Base-by-base conservation (phyloP, 2,888 invertebrate species). In the Thecocarcelia acutangulata region DNA sequence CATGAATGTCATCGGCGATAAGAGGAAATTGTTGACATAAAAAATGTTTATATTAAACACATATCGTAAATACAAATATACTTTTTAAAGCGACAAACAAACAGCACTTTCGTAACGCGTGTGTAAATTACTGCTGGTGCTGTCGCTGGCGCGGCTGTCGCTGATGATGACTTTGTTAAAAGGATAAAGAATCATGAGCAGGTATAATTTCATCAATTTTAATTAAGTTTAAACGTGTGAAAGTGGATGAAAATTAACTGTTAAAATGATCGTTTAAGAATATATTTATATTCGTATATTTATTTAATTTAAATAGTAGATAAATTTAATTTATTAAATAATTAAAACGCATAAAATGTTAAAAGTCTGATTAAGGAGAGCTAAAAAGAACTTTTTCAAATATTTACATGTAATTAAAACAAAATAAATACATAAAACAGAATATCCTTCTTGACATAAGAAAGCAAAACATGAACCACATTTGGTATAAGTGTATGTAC, bases 191-290 rank as follows among this genome's bases (percentile, higher is more conserved):
- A 56, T 69, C 48, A 70, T 58, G 17, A 61, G n/a, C 75, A 46
- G 42, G 21, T 63, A 69, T 80, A 80, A 80, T 80, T 74, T 80
- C 42, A 80, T 80, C 68, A 80, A 74, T 80, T 80, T 80, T 74
- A 80, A 80, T 80, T 80, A 80, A 69, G 63, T 80, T 80, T 68
- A 69, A 80, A 80, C 56, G 61, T 28, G 80, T 69, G 63, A 74
- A 80, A 80, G 42, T 68, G 61, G 0, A 63, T 63, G 74, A 69
- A 63, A 69, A 80, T 80, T 80, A 74, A 74, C 80, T 80, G 78
- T 58, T 72, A 37, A 78, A 72, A 72, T 61, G 21, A 37, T 5
- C 40, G 37, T 46, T 69, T 24, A 46, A 72, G 5, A 61, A 50
- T 24, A 72, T 19, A n/a, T 72, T 52, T 44, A n/a, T 61, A 61